phyloP scores from a whole-genome alignment of 1,140 invertebrate species.

The Microplitis mediator region DNA sequence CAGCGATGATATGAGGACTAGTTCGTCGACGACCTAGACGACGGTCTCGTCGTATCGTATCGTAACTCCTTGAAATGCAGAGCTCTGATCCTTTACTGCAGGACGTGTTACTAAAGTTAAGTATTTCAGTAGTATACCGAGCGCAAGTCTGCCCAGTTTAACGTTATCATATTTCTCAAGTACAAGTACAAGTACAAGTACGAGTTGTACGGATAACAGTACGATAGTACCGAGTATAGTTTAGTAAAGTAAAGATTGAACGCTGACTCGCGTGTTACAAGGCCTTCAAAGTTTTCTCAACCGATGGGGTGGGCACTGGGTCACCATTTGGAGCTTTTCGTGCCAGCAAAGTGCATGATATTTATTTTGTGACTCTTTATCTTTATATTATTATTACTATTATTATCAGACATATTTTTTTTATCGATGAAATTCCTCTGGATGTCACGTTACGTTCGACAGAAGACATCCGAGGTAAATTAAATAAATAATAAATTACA shows the following conservation, averaged over 20 bases:
- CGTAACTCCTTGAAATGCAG: background rate
- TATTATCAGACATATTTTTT: background rate
- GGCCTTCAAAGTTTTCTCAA: background rate
- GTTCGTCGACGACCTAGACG: too few relatives aligned
- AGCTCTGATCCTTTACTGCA: too few relatives aligned
- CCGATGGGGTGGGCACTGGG: conserved; percentile 10
- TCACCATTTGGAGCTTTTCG: conserved; percentile 6
- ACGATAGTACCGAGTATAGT: too few relatives aligned
- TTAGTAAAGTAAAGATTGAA: background rate
- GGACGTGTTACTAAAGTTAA: too few relatives aligned
- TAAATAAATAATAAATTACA: background rate
- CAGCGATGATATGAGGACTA: background rate
- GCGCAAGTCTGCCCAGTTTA: too few relatives aligned
- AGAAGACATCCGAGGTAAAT: background rate
- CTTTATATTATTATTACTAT: background rate
- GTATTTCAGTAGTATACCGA: too few relatives aligned
- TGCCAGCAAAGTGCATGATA: conserved; percentile 18
- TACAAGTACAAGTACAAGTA: too few relatives aligned
- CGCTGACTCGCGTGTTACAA: conserved; percentile 1
- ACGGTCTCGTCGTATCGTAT: background rate
- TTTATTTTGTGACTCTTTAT: conserved; percentile 3
- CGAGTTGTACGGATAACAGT: too few relatives aligned
- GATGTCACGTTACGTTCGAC: background rate
- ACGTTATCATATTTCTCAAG: too few relatives aligned
- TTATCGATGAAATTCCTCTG: background rate